Evolutionary conservation across 2,113 vertebrate genomes (phyloP), one percentile per base, ranked within the genome.

Genomic region (Vanacampus margaritifer): DNA sequence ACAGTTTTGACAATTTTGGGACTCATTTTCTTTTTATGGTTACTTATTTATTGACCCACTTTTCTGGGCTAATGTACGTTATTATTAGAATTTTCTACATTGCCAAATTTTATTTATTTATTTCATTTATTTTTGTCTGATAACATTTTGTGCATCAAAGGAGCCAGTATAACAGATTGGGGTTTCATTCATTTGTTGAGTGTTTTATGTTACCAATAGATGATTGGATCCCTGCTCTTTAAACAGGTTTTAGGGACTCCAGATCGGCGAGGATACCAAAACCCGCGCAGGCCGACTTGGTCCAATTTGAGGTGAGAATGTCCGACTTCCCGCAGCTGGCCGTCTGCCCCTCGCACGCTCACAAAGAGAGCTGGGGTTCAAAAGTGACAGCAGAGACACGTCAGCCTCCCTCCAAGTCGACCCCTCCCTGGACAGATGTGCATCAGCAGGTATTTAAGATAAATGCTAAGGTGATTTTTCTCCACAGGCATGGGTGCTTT

Each of bases 251-350:
- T 45, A 65, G 61, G 69, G 79, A 57, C 12, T 37, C 60, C 57
- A 84, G 73, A 67, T 83, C 84, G 11, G 67, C 79, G 48, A 79
- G 72, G 26, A 84, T 37, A 37, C 36, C 65, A 8, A 82, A 67
- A 66, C 53, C 67, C 10, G 50, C 46, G 6, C 60, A 74, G 35
- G 13, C 23, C 0, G 69, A 71, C 23, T 26, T 19, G 6, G 46
- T 51, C 39, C 65, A 73, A 0, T 93, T 92, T 80, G 88, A 93
- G 59, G 88, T 92, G 21, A 90, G 90, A 51, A 83, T 89, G 75
- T 76, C 76, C 0, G 92, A 93, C 70, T 93, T 92, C 67, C 91
- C 92, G 1, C 86, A 90, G 69, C 63, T 93, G 37, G 69, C 78
- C 62, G 68, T 58, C 3, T 19, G 35, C 17, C 10, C 45, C 36